A percentile compares a stretch with the other conserved stretches of the same genome.
Conservation (phyloP, 2,113 vertebrate species). For the Phrynosoma blainvillii region DNA sequence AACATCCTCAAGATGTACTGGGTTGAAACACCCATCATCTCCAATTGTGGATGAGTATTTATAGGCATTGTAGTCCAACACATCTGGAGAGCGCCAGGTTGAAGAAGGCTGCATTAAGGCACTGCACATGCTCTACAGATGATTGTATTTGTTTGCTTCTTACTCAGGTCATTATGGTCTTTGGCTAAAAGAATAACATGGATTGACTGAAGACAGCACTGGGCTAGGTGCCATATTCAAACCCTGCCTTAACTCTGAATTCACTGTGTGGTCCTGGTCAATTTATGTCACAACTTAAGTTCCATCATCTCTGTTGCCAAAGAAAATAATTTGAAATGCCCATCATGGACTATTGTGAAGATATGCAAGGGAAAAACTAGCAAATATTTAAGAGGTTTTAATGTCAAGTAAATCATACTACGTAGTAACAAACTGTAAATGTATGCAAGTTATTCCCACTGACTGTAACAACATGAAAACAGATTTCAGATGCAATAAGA, state of each 20-base stretch:
- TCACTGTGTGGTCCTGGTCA: neutral
- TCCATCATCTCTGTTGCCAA: neutral
- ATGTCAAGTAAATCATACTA: neutral
- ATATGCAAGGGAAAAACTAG: neutral
- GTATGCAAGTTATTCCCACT: neutral
- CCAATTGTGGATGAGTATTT: too few relatives aligned
- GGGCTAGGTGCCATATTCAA: neutral
- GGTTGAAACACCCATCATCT: too few relatives aligned
- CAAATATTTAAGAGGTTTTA: neutral
- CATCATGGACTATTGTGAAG: neutral
- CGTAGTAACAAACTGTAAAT: neutral
- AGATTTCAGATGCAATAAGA: neutral
- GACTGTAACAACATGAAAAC: neutral
- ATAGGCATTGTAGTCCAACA: too few relatives aligned
- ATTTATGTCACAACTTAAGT: neutral
- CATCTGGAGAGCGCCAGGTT: too few relatives aligned
- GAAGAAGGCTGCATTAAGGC: neutral
- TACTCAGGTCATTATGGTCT: neutral
- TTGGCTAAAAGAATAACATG: neutral
- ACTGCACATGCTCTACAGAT: neutral
- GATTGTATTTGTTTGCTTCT: neutral
- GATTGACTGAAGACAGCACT: neutral
- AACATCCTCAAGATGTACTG: too few relatives aligned
- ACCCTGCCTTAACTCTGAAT: neutral
- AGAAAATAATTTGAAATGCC: neutral